Evolutionary conservation across 2,888 invertebrate species (phyloP), one percentile per base, ranked within the genome.

Genomic region (Drosophila antonietae): DNA sequence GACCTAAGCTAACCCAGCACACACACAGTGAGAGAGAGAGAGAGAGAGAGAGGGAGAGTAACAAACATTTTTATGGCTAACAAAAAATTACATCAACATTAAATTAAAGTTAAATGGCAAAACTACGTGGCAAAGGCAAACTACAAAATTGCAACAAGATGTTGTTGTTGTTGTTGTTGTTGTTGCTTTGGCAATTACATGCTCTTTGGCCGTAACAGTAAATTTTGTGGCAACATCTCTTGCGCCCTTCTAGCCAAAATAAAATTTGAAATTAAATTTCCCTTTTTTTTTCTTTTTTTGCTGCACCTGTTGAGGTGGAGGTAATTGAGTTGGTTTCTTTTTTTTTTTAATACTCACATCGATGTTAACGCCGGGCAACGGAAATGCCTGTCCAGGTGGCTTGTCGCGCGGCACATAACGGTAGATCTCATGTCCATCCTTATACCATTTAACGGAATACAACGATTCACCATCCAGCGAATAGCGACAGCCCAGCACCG

Each of bases 361-460:
- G 57, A 97, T 97, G 88, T 95, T 95, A 73, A 97, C 96, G 82
- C 97, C 97, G 1, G 96, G 96, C 83, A 97, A 93, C 55, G 95
- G 94, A 91, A 97, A 97, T 83, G 96, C 95, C 93, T 96, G 95
- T 66, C 96, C 95, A 12, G 96, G 96, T 75, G 97, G 97, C 88
- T 94, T 94, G 92, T 97, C 97, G 57, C 96, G 94, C 39, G 97
- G 97, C 84, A 97, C 96, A 93, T 95, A 97, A 71, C 97, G 94
- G 94, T 96, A 97, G 94, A 97, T 97, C 93, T 97, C 97, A 92
- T 96, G 95, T 75, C 97, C 97, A 92, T 97, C 97, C 93, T 97
- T 97, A 94, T 97, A 97, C 97, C 97, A 97, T 93, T 97, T 97
- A 89, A 97, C 97, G 35, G 97, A 97, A 93, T 97, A 97, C 56